Percentiles rank a stretch among this genome's conserved stretches.
Evolutionary conservation across 2,113 vertebrate genomes (phyloP).

Genomic region (Takifugu flavidus): DNA sequence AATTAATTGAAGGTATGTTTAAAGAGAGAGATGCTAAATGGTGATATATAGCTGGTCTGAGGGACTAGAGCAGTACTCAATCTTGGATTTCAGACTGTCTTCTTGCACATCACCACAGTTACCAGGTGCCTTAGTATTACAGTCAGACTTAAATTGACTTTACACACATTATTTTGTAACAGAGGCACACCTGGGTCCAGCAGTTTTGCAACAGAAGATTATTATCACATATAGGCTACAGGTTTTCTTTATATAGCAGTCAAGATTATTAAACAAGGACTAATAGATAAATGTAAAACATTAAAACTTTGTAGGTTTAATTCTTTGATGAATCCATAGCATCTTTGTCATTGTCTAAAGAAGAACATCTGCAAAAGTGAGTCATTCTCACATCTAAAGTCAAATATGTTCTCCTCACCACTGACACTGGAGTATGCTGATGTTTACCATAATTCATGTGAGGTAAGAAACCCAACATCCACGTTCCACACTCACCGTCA

Average conservation of each 20-base stretch:
- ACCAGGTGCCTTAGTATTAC: too few relatives aligned
- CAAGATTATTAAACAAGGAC: background rate
- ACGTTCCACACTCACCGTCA: background rate
- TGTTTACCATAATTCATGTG: conserved; percentile 19
- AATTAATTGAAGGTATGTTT: too few relatives aligned
- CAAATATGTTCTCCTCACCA: conserved; percentile 36
- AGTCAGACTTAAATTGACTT: too few relatives aligned
- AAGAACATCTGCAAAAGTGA: conserved; percentile 25
- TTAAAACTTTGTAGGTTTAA: background rate
- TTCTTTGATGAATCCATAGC: background rate
- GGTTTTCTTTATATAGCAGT: background rate
- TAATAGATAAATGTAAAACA: background rate
- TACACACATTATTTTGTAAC: too few relatives aligned
- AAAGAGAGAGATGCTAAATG: too few relatives aligned
- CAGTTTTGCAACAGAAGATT: background rate
- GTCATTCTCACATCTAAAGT: conserved; percentile 22
- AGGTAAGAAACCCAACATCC: conserved; percentile 13
- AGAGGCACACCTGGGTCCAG: background rate
- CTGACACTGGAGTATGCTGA: conserved; percentile 14
- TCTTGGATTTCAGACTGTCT: background rate
- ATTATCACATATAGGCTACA: background rate
- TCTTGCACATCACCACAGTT: too few relatives aligned
- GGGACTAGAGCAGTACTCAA: too few relatives aligned
- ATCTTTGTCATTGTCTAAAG: conserved; percentile 4
- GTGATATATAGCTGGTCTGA: too few relatives aligned